Conservation (phyloP, 2,888 invertebrate genomes). For the Caradrina clavipalpis region DNA sequence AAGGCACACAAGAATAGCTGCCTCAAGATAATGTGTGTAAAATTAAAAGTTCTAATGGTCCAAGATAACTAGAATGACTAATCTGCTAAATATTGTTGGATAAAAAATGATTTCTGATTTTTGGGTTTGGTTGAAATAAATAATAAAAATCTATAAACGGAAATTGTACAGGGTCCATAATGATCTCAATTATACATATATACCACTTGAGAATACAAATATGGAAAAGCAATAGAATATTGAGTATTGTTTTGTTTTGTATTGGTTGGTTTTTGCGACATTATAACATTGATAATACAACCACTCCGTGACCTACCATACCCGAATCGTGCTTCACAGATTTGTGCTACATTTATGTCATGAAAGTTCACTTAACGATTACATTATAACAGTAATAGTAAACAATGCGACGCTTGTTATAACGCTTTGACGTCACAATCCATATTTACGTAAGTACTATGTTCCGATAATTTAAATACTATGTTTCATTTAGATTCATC, state of each 20-base stretch:
- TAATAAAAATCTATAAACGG: background rate
- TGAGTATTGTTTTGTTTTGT: too few species aligned
- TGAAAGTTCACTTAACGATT: conserved; percentile 60
- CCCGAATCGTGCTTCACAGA: conserved; percentile 28
- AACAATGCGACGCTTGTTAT: conserved; percentile 39
- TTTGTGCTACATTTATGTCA: conserved; percentile 34
- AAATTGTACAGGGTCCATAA: background rate
- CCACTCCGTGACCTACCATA: conserved; percentile 10
- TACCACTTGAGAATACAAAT: too few species aligned
- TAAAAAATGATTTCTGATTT: too few species aligned
- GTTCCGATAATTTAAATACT: conserved; percentile 1
- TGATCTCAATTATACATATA: too few species aligned
- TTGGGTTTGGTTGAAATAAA: too few species aligned
- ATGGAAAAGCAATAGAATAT: too few species aligned
- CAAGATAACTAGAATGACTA: too few species aligned
- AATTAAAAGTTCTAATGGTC: too few species aligned
- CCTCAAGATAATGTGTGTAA: too few species aligned
- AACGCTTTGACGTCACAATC: conserved; percentile 32
- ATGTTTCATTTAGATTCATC: conserved; percentile 2
- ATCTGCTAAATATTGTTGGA: too few species aligned
- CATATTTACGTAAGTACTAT: conserved; percentile 29
- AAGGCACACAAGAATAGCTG: too few species aligned
- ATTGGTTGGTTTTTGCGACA: too few species aligned
- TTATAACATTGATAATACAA: background rate
- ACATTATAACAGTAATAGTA: conserved; percentile 45